Percentiles rank a stretch among this genome's conserved stretches.
Evolutionary conservation across 2,797 vertebrate genomes (phyloP).

Genomic region (Anniella stebbinsi): DNA sequence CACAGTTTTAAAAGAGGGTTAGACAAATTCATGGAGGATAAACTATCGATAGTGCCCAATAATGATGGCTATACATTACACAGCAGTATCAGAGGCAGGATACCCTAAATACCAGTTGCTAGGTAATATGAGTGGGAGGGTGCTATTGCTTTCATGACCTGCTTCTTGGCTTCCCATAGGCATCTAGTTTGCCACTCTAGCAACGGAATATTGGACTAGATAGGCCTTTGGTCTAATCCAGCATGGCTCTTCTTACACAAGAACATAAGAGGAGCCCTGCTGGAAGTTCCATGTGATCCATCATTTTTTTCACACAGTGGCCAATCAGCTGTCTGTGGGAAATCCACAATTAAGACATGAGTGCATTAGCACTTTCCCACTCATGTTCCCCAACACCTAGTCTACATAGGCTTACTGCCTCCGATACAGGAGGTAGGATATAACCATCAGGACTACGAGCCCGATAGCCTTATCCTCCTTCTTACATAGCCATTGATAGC

Average conservation of each 20-base stretch:
- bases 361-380: too few relatives aligned
- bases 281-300: neutral
- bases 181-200: neutral
- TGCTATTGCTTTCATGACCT: neutral
- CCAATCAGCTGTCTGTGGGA: neutral
- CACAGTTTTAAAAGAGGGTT: neutral
- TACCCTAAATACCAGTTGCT: neutral
- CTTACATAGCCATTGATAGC: too few relatives aligned
- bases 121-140: neutral
- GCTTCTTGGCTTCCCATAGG: neutral
- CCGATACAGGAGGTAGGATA: neutral
- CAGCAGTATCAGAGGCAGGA: neutral
- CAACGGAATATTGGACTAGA: neutral
- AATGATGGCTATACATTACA: neutral
- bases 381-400: neutral
- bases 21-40: neutral
- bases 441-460: too few relatives aligned
- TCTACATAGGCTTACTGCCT: too few relatives aligned
- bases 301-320: neutral
- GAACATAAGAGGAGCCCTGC: neutral
- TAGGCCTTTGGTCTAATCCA: neutral
- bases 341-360: too few relatives aligned
- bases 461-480: too few relatives aligned
- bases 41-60: neutral
- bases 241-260: neutral